Percentiles rank a stretch among this genome's conserved stretches.
These are phyloP conservation scores for Caenorhabditis parvicauda DNA, from an alignment of 2,888 invertebrate genomes.

Conservation along the genomic window DNA sequence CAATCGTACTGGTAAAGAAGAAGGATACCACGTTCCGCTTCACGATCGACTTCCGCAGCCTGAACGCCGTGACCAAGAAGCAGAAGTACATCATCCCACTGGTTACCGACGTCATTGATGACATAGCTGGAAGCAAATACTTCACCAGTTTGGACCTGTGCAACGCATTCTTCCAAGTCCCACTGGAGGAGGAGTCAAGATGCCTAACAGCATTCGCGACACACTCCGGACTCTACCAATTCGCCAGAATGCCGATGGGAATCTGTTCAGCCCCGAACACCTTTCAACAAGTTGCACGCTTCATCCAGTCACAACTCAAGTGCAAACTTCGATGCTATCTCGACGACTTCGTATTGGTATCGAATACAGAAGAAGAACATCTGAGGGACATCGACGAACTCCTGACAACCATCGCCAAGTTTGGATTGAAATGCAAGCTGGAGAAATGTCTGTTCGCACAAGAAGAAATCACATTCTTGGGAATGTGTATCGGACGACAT, in stretches of 20 bases:
- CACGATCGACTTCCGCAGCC: constrained; percentile 15
- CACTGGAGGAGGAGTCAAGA: constrained; percentile 2
- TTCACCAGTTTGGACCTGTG: constrained; percentile 17
- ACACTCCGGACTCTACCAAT: constrained; percentile 11
- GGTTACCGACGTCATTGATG: constrained; percentile 9
- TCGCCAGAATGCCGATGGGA: constrained; percentile 19
- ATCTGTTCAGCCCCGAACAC: constrained; percentile 6
- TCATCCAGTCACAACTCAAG: not conserved
- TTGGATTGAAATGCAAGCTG: constrained; percentile 25
- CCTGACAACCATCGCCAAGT: constrained; percentile 5
- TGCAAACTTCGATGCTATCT: constrained; percentile 13
- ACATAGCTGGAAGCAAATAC: constrained; percentile 2
- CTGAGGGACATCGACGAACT: constrained; percentile 24
- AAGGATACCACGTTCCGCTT: constrained; percentile 12
- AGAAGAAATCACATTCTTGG: constrained; percentile 21
- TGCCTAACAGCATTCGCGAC: constrained; percentile 17
- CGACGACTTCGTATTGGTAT: constrained; percentile 20
- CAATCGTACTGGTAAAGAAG: constrained; percentile 22
- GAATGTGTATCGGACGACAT: constrained; percentile 14
- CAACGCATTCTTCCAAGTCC: constrained; percentile 19
- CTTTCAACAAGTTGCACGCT: constrained; percentile 18
- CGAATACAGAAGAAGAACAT: constrained; percentile 7
- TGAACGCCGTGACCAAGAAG: constrained; percentile 16
- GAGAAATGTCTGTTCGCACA: constrained; percentile 25
- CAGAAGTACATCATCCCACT: constrained; percentile 10